A percentile compares a stretch with the other conserved stretches of the same genome.
Evolutionary conservation across 2,797 vertebrate species (phyloP).

Genomic region (Enteromius thamalakanensis): DNA sequence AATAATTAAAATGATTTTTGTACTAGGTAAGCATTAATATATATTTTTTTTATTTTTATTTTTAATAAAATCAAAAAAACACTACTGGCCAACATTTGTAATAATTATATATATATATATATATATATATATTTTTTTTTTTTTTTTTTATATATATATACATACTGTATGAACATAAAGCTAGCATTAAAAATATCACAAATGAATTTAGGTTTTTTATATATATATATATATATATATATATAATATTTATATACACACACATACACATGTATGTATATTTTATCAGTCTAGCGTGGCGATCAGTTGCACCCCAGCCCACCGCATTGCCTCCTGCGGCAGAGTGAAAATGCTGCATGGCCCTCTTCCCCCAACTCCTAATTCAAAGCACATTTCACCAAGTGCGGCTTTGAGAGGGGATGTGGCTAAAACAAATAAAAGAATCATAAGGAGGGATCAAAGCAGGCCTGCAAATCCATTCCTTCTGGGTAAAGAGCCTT

Average conservation of each 20-base stretch:
- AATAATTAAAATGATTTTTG: not conserved
- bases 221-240: not conserved
- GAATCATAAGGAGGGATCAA: slow-evolving; percentile 89
- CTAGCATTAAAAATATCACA: not conserved
- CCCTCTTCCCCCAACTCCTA: slow-evolving; percentile 68
- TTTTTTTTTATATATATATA: too few relatives aligned
- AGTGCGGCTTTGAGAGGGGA: slow-evolving; percentile 82
- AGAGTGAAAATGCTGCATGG: slow-evolving; percentile 53
- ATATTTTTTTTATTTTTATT: not conserved
- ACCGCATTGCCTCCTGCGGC: slow-evolving; percentile 57
- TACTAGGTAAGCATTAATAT: too few relatives aligned
- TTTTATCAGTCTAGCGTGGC: slow-evolving; percentile 16
- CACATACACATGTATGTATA: not conserved
- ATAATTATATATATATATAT: not conserved
- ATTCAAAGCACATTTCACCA: slow-evolving; percentile 89
- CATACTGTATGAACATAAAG: not conserved
- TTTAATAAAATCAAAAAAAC: not conserved
- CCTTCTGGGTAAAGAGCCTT: slow-evolving; percentile 85
- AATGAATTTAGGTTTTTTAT: not conserved
- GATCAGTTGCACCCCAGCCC: slow-evolving; percentile 46
- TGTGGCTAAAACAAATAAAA: slow-evolving; percentile 90
- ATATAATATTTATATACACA: not conserved
- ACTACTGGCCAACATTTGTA: not conserved
- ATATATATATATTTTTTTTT: too few relatives aligned
- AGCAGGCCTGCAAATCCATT: slow-evolving; percentile 84